Evolutionary conservation across 2,113 vertebrate genomes (phyloP), one percentile per base, ranked within the genome.

Genomic region (Gobius niger): DNA sequence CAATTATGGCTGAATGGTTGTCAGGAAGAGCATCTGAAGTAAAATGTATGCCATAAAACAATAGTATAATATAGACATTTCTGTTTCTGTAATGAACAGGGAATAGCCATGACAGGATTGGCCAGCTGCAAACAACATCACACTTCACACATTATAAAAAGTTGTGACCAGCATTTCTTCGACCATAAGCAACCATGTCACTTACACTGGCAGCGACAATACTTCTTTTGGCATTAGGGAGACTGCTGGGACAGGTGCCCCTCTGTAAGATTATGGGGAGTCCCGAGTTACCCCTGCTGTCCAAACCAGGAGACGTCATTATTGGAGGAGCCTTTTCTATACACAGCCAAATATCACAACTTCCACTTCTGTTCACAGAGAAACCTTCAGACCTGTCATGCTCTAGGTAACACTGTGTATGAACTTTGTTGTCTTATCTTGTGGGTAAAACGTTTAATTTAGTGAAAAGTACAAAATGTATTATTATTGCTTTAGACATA

Each of bases 311-410:
- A 65, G 88, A 92, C 19, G 70, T 93, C 16, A 86, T 73, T 7
- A 91, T 93, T 4, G 91, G 92, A 7, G 92, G 88, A 76, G 84
- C 84, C 1, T 93, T 93, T 83, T 91, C 91, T 19, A 89, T 93
- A 49, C 90, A 88, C 75, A 91, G 90, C 76, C 76, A 84, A 82
- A 81, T 89, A 53, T 85, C 73, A 44, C 68, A 81, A 34, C 89
- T 82, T 49, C 19, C 47, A 40, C 61, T 87, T 52, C 71, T 71
- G 49, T 92, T 90, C 60, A 89, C 68, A 70, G 84, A 82, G 59
- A 87, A 82, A 69, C 91, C 90, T 44, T 52, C 72, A 61, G 72
- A 63, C 46, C 74, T 90, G 7, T 72, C 12, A 2, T 92, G 92
- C 72, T 89, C 86, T 18, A 91, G 90, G 92, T 93, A 70, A 3